Evolutionary conservation across 2,888 invertebrate genomes (phyloP), one percentile per base, ranked within the genome.

Genomic region (Leptinotarsa juncta): DNA sequence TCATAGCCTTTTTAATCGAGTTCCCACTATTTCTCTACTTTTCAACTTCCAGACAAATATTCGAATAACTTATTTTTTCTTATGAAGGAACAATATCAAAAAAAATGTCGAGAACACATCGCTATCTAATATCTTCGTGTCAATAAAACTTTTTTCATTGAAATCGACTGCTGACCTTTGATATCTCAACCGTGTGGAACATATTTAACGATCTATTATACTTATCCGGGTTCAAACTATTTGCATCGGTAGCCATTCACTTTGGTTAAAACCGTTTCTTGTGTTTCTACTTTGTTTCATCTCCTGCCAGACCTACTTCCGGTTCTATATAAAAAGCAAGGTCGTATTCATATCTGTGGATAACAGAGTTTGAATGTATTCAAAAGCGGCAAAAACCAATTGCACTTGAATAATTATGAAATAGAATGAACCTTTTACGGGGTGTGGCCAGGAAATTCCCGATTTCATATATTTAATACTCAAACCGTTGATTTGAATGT

Each of bases 281-380:
- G 42, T 51, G 55, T 68, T 68, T 42, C 68, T 68, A 68, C n/a
- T 67, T 49, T 18, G 26, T 32, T 23, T 53, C 55, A 68, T 55
- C 51, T 10, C 26, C 53, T 51, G 32, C 42, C 23, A 67, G 23
- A 67, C 49, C 18, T 20, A 68, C 68, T 68, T 68, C 68, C 68
- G 68, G 68, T 55, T 55, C 7, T 68, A 60, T 42, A 55, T n/a
- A 55, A 68, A 67, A 68, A 55, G 68, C 68, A 68, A 68, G 68
- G 68, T 68, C 68, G 16, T 10, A 67, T 49, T 23, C 66, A 48
- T 26, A 23, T 26, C 26, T 20, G 4, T 15, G 60, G 15, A 26
- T 23, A 60, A 60, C 23, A 42, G 42, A 42, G 53, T 53, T 53
- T 18, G 53, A 53, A 53, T 53, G 18, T 53, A 53, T 53, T 53